These are phyloP conservation scores for Alethe diademata DNA, from an alignment of 2,113 vertebrate genomes.

Conservation along the genomic window DNA sequence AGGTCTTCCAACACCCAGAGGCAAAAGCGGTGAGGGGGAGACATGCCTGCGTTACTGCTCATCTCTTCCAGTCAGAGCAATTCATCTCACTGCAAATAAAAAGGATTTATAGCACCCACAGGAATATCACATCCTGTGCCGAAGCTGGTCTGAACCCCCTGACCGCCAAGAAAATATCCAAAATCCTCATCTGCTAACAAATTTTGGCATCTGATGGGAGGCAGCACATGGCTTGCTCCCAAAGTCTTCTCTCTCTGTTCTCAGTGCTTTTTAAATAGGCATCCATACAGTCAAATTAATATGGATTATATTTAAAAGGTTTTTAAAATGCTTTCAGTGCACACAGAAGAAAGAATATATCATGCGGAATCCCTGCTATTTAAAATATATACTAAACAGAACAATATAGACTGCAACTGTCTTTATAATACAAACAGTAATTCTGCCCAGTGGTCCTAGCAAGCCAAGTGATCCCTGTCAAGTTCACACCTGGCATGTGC, in stretches of 20 bases:
- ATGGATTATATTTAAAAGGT: not conserved
- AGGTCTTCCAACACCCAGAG: rapidly evolving
- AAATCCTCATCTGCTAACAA: not conserved
- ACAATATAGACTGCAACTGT: not conserved
- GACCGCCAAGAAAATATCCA: not conserved
- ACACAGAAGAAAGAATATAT: not conserved
- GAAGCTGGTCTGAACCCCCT: not conserved
- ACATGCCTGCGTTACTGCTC: not conserved
- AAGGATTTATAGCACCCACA: not conserved
- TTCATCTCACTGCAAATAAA: not conserved
- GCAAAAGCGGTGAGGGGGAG: rapidly evolving
- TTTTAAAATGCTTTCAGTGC: not conserved
- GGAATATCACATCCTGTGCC: not conserved
- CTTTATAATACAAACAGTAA: not conserved
- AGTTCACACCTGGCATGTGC: not conserved
- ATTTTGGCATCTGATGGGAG: not conserved
- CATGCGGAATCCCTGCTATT: not conserved
- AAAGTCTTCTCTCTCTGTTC: not conserved
- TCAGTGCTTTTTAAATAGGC: not conserved
- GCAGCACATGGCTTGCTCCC: not conserved
- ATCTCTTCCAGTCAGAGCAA: not conserved
- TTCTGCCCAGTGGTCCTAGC: not conserved
- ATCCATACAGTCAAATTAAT: not conserved
- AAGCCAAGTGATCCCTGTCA: not conserved
- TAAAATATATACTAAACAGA: not conserved